Conservation (phyloP, 2,113 vertebrate species). For the Leptocoma aspasia region DNA sequence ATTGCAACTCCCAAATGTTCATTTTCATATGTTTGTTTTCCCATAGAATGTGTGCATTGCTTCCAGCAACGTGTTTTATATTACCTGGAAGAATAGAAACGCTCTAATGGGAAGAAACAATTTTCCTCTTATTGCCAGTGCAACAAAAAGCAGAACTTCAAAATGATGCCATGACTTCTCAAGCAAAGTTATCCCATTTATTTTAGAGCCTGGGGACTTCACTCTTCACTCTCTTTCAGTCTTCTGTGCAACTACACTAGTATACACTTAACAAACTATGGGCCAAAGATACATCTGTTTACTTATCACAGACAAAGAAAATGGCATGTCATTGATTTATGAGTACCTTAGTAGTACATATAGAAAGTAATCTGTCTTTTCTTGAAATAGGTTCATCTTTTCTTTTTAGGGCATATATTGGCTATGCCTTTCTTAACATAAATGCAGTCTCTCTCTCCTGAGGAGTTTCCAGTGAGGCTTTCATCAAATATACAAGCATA, state of each 20-base stretch:
- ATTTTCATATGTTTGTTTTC: slow-evolving; percentile 57
- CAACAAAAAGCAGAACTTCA: slow-evolving; percentile 56
- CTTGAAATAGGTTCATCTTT: neutral
- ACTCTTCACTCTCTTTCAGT: neutral
- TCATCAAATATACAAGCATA: neutral
- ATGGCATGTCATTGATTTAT: neutral
- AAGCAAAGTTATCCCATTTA: neutral
- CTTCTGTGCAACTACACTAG: neutral
- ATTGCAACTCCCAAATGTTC: slow-evolving; percentile 70
- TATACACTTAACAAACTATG: neutral
- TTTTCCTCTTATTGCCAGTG: slow-evolving; percentile 49
- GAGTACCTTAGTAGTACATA: neutral
- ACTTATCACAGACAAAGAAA: neutral
- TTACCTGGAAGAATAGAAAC: slow-evolving; percentile 70
- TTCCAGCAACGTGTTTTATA: slow-evolving; percentile 78
- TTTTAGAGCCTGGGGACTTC: neutral
- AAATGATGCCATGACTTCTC: neutral
- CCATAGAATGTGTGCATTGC: slow-evolving; percentile 50
- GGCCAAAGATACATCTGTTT: neutral
- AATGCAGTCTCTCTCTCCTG: neutral
- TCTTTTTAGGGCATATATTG: neutral
- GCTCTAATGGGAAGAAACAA: slow-evolving; percentile 65
- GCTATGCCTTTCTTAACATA: neutral
- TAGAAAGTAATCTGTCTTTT: neutral
- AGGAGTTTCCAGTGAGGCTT: neutral